Evolutionary conservation across 2,797 vertebrate species (phyloP).

Genomic region (Schizothorax lantsangensis): DNA sequence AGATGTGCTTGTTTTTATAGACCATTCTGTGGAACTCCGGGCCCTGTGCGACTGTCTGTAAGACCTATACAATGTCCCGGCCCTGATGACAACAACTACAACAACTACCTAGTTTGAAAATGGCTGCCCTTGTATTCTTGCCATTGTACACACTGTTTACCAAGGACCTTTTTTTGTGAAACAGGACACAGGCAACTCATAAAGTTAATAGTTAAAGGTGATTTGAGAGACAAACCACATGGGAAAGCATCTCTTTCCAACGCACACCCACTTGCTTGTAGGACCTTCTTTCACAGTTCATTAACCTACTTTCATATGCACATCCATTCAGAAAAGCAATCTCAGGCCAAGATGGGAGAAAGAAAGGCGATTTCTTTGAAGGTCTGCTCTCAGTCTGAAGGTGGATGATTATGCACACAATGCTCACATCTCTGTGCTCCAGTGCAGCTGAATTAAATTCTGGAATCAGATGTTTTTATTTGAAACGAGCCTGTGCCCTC

Average conservation of each 20-base stretch:
- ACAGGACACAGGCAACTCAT: neutral
- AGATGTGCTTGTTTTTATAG: neutral
- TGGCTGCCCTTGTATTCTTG: neutral
- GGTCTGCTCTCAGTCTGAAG: neutral
- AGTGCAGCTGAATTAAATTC: constrained; percentile 24
- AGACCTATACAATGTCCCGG: neutral
- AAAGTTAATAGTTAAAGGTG: constrained; percentile 9
- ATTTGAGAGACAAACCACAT: neutral
- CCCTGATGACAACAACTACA: neutral
- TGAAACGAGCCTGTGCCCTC: constrained; percentile 5
- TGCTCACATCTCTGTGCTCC: constrained; percentile 6
- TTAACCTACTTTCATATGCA: constrained; percentile 47
- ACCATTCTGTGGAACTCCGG: neutral
- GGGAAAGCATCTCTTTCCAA: neutral
- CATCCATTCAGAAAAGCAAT: constrained; percentile 33
- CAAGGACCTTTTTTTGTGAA: neutral
- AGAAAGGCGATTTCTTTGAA: constrained; percentile 40
- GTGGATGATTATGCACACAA: neutral
- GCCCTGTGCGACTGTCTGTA: neutral
- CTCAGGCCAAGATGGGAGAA: constrained; percentile 15
- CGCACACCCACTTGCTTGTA: neutral
- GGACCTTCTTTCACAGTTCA: constrained; percentile 35
- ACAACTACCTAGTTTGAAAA: neutral
- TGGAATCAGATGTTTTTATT: constrained; percentile 36
- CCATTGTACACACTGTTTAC: neutral